Base-by-base conservation (phyloP, 2,113 vertebrate species). In the Macaca nemestrina region DNA sequence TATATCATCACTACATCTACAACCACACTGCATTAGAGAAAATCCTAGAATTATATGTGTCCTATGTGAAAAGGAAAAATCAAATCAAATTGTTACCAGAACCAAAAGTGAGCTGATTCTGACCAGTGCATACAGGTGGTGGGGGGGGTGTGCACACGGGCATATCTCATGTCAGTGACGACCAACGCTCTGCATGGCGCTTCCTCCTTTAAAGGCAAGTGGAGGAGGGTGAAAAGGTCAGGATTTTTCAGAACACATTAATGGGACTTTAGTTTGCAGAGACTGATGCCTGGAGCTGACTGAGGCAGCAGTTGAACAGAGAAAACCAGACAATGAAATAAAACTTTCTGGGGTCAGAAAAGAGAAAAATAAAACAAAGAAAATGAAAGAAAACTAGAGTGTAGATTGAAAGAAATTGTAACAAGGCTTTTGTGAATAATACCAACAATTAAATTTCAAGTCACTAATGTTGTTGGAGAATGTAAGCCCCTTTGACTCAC, bases 11-110 rank as follows among this genome's bases (percentile, higher is more conserved):
- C 48, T 81, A 76, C 27, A 17, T 92, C 79, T 87, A 94, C 17
- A 96, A 27, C 43, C 50, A 82, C 83, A 57, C 16, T 43, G 25
- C 55, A 92, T 70, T 76, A 92, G 30, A 89, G 73, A 16, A 35
- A 94, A 94, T 86, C 72, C 57, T 72, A 92, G 67, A 92, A 68
- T 72, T 55, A 45, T 48, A 38, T 78, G 45, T 90, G 10, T 68
- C 22, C 55, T 40, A 35, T 23, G n/a, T 68, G 14, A 88, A 80
- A 94, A 83, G 0, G 1, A 90, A 81, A 90, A 61, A 90, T 78
- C 43, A 92, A 89, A 73, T 76, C 57, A 91, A 95, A 80, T 35
- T 70, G 7, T 50, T 68, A 59, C 14, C 55, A 88, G 67, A 64
- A 70, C n/a, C 82, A 79, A 88, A 10, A 70, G 12, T 12, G 5